Conservation (phyloP, 2,113 vertebrate genomes). For the Caranx melampygus region DNA sequence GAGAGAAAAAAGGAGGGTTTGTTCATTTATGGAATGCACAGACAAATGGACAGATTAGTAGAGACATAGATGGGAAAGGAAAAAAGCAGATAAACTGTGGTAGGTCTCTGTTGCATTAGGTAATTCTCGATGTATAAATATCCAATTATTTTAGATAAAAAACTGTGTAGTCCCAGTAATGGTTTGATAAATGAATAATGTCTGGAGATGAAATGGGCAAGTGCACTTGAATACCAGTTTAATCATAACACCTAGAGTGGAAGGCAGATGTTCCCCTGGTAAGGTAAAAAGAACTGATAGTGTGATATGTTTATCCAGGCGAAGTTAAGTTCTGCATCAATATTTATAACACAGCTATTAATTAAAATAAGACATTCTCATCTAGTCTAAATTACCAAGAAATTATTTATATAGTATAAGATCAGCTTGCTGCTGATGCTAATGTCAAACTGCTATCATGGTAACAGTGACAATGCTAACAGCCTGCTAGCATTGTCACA, state of each 20-base stretch:
- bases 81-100: not conserved
- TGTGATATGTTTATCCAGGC: slow-evolving; percentile 16
- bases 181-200: slow-evolving; percentile 55
- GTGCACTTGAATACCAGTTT: slow-evolving; percentile 37
- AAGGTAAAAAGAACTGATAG: not conserved
- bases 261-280: slow-evolving; percentile 28
- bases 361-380: slow-evolving; percentile 26
- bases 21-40: too few relatives aligned
- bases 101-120: slow-evolving; percentile 12
- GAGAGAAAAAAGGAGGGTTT: not conserved
- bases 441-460: not conserved
- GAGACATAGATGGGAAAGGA: not conserved
- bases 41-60: not conserved
- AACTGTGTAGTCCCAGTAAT: slow-evolving; percentile 4
- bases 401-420: not conserved
- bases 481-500: not conserved
- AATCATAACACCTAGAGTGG: slow-evolving; percentile 39
- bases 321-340: slow-evolving; percentile 43
- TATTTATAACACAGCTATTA: slow-evolving; percentile 39
- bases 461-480: not conserved
- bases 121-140: slow-evolving; percentile 16
- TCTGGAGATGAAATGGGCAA: slow-evolving; percentile 34
- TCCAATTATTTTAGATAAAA: slow-evolving; percentile 32
- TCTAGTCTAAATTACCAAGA: slow-evolving; percentile 1
- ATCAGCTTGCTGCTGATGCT: not conserved